Conservation (phyloP, 2,797 vertebrate genomes). For the Prunella strophiata region DNA sequence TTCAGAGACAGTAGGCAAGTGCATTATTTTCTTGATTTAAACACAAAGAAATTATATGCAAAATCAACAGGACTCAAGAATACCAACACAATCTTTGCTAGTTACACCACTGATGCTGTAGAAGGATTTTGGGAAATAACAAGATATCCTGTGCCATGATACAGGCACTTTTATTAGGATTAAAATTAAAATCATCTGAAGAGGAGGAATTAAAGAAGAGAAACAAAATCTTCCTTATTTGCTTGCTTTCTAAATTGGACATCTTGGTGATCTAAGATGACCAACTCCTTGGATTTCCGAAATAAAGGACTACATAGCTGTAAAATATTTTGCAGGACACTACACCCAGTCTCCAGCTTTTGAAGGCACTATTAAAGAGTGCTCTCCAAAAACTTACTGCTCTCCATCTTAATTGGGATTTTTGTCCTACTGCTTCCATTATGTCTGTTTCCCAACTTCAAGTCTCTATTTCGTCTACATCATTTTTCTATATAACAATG, state of each 20-base stretch:
- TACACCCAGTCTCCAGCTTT: not conserved
- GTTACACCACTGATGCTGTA: not conserved
- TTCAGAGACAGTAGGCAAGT: not conserved
- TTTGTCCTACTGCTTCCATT: not conserved
- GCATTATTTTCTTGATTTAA: not conserved
- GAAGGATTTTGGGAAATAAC: conserved; percentile 20
- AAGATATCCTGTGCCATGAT: conserved; percentile 29
- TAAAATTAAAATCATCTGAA: conserved; percentile 49
- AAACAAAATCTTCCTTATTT: not conserved
- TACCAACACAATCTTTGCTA: conserved; percentile 26
- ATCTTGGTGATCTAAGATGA: not conserved
- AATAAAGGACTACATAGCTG: not conserved
- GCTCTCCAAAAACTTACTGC: not conserved
- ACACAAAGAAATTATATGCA: not conserved
- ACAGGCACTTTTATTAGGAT: conserved; percentile 62
- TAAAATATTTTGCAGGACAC: not conserved
- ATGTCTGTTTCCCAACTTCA: not conserved
- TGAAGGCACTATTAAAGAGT: not conserved
- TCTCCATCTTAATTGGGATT: not conserved
- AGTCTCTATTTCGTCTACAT: not conserved
- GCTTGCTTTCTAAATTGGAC: not conserved
- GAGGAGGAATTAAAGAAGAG: not conserved
- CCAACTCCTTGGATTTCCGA: not conserved
- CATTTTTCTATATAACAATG: not conserved
- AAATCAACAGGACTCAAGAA: conserved; percentile 13